Base-by-base conservation (phyloP, 2,797 vertebrate genomes). In the Crenuchus spilurus region DNA sequence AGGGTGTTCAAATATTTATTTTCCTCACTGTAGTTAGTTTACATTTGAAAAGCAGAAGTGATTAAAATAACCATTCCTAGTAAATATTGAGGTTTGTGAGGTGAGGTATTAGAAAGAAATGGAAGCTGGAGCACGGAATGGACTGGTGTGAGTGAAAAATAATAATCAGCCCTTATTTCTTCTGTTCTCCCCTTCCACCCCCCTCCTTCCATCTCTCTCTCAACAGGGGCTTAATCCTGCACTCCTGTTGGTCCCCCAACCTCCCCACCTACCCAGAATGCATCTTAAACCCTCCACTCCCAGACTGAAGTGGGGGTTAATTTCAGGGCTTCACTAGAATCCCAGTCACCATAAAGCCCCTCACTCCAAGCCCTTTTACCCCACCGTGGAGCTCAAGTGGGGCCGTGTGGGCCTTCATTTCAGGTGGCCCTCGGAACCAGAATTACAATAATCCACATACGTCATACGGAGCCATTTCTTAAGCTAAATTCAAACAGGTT, bases 271-370 rank as follows among this genome's bases (percentile, higher is more conserved):
- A 62, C 64, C 65, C 69, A 65, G 26, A 33, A 39, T 28, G 64
- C 14, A 62, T 70, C 60, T 51, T 61, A 48, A 28, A 70, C 55
- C 49, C 49, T 64, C 46, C 42, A 58, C 65, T 49, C 35, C 41
- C 73, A 58, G 70, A 62, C 70, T 74, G 61, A 66, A 83, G 78
- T 71, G 70, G 81, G 79, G 72, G 48, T 69, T 71, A 72, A 58
- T 70, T 55, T 60, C 49, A 61, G 70, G 65, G 4, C 37, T 55
- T 60, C 26, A 11, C 20, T n/a, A 26, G 41, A 48, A 33, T 64
- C 46, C 48, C 52, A 48, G 18, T 55, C 61, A 68, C 31, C 30
- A 13, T 77, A 77, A 77, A 35, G 52, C 75, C 46, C 72, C 63
- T n/a, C 75, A 62, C 28, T 52, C 48, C 16, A 35, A 70, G 51